Evolutionary conservation across 2,888 invertebrate species (phyloP), one percentile per base, ranked within the genome.

Genomic region (Latrodectus hesperus): DNA sequence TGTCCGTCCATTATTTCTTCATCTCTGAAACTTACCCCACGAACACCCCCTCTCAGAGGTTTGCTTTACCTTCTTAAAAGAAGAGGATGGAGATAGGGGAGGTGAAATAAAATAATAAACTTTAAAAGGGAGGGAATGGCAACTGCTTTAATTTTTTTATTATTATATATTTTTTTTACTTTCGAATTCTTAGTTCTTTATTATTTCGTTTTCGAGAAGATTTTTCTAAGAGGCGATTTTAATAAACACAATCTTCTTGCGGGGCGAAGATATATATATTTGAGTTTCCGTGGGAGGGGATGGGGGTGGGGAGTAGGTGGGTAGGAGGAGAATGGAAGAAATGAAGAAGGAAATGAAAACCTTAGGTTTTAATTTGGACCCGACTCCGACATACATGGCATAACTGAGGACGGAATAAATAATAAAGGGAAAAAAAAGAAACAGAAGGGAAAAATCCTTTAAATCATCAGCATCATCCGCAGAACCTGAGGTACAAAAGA

Each of bases 391-490:
- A 65, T 72, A 80, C 80, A 80, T n/a, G 22, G 60, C 80, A 80
- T 86, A 86, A 86, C 76, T 72, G 76, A 81, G 74, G 52, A 55
- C 64, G 49, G 53, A 75, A 87, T 82, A 87, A 87, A 86, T 86
- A 80, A 80, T 80, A 86, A 86, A 86, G 81, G 26, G 65, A 55
- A 60, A 60, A 60, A 60, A 51, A 17, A 51, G 65, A 64, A 64
- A 65, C 51, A 70, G 79, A 51, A 71, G 76, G 75, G 80, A 73
- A 82, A 77, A 87, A 87, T 87, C 86, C 81, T 87, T 86, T 87
- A 87, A 87, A 87, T 87, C 86, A 87, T 87, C 86, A 87, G 86
- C 86, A 81, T 80, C 85, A 80, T 86, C 85, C 83, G 16, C 80
- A 79, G 75, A 80, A 86, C 85, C 86, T 71, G 76, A 87, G 81